phyloP scores from a whole-genome alignment of 1,140 invertebrate species.

The Diabrotica virgifera region DNA sequence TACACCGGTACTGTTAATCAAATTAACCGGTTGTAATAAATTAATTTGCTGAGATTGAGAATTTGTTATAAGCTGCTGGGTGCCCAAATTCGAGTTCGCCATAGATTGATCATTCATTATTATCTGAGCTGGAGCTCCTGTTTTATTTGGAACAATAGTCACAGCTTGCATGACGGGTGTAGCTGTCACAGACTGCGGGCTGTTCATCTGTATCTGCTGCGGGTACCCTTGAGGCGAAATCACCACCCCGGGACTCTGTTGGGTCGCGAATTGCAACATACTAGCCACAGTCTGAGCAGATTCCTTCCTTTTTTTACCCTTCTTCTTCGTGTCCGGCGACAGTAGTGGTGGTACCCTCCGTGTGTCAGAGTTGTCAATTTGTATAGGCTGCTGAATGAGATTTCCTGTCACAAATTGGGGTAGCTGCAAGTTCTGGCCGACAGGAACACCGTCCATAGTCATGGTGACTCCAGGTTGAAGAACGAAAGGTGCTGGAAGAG shows the following conservation, averaged over 20 bases:
- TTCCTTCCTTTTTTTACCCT: conserved; percentile 70
- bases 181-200: conserved; percentile 54
- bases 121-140: conserved; percentile 64
- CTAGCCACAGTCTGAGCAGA: conserved; percentile 68
- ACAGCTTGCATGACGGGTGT: conserved; percentile 69
- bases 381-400: conserved; percentile 58
- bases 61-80: conserved; percentile 67
- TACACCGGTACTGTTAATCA: conserved; percentile 67
- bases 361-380: conserved; percentile 50
- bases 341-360: conserved; percentile 54
- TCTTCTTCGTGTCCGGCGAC: conserved; percentile 69
- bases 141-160: conserved; percentile 73
- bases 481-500: conserved; percentile 73
- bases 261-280: conserved; percentile 69
- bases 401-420: conserved; percentile 66
- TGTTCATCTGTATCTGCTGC: conserved; percentile 64
- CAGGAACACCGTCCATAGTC: conserved; percentile 63
- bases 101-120: conserved; percentile 66
- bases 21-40: conserved; percentile 75
- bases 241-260: conserved; percentile 43
- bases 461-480: conserved; percentile 71
- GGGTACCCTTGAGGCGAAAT: conserved; percentile 57
- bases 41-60: conserved; percentile 75
- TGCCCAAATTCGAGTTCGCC: conserved; percentile 56
- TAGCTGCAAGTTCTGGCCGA: conserved; percentile 65